Base-by-base conservation (phyloP, 2,797 vertebrate genomes). In the Sciurus carolinensis region DNA sequence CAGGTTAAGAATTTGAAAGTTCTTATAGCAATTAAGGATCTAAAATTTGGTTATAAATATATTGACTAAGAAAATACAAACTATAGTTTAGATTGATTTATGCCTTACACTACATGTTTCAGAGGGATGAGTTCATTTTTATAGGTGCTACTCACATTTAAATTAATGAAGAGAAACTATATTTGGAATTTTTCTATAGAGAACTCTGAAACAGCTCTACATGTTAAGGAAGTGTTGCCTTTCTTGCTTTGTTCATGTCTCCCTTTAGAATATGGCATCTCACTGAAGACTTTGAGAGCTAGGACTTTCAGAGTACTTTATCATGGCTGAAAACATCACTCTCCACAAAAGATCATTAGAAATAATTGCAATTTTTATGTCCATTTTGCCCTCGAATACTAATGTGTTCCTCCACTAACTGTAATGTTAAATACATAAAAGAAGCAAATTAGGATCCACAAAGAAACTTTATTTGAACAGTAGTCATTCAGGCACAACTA, bases 141-240 rank as follows among this genome's bases (percentile, higher is more conserved):
- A 18, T 33, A 33, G 80, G 44, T 15, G 17, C 20, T 22, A 57
- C 54, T 83, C 10, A 47, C 28, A 57, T 54, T 90, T 24, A 95
- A 95, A 92, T 95, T 95, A 39, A 62, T 30, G 42, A 93, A 90
- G 95, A 97, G 81, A 90, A 39, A 59, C 50, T 94, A 75, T 66
- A 54, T 71, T 94, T 84, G 17, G 26, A 89, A 80, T 98, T 92
- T 67, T 44, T 75, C 95, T 57, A 50, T 97, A 97, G 91, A 76
- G 95, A 97, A 92, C 95, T 90, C 50, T 88, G 77, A 22, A 20
- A 36, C n/a, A 97, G 87, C 59, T 97, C 93, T 94, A 85, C 18
- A 86, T 97, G 95, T 96, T 47, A 86, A 95, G 97, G 95, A 94
- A 86, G 96, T 76, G 57, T 7, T 54, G 69, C 30, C 44, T 96